phyloP scores from a whole-genome alignment of 2,888 invertebrate genomes.

The Eurytoma adleriae region DNA sequence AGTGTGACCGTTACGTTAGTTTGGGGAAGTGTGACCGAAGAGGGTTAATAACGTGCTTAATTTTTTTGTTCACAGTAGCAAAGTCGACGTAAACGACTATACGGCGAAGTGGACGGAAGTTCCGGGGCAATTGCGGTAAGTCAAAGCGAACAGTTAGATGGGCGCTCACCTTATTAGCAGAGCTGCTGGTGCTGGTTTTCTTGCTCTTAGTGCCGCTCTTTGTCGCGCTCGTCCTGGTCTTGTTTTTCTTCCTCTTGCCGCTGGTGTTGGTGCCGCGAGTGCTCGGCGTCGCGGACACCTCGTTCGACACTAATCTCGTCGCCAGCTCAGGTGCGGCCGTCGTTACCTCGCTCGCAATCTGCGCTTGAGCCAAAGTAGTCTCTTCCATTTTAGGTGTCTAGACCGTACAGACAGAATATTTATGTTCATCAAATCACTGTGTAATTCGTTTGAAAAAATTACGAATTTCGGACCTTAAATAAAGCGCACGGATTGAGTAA shows the following conservation, averaged over 20 bases:
- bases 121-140: no score
- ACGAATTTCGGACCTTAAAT: no score
- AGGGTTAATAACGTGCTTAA: no score
- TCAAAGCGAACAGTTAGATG: no score
- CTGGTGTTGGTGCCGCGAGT: constrained; percentile 38
- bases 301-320: constrained; percentile 51
- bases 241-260: constrained; percentile 60
- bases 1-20: no score
- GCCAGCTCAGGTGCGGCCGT: constrained; percentile 29
- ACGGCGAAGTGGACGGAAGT: no score
- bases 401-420: neutral
- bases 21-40: no score
- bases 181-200: constrained; percentile 22
- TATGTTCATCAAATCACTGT: neutral
- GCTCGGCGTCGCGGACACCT: constrained; percentile 46
- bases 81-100: no score
- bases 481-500: no score
- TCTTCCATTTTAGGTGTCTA: constrained; percentile 45
- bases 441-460: no score
- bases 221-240: constrained; percentile 55
- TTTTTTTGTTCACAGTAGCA: no score
- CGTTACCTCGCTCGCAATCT: neutral
- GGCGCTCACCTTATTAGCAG: constrained; percentile 23
- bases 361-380: neutral
- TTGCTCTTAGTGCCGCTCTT: constrained; percentile 36